Evolutionary conservation across 2,113 vertebrate genomes (phyloP), one percentile per base, ranked within the genome.

Genomic region (Eolophus roseicapilla): DNA sequence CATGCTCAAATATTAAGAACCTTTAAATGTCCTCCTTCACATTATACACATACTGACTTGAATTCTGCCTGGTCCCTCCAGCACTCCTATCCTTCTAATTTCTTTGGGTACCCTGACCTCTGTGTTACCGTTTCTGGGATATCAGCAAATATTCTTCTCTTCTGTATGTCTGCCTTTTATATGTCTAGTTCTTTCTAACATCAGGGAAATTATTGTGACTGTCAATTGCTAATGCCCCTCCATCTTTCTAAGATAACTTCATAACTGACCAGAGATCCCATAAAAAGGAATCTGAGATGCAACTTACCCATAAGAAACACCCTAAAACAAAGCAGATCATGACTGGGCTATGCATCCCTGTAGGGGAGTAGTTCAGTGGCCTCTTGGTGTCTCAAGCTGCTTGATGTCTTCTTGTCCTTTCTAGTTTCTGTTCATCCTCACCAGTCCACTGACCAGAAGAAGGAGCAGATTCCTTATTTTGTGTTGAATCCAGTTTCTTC

Each of bases 251-350:
- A 87, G 18, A 28, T 27, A 75, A 82, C 41, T 63, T 46, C 21
- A 2, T 21, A 39, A 50, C 13, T 1, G 1, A 79, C 49, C 21
- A 55, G n/a, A 90, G 50, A 67, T 10, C 17, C 52, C 37, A 15
- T 33, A 17, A 65, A 71, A 80, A 88, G 37, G 25, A 91, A 69
- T 14, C 28, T 49, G 33, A 37, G 35, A 20, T 46, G 31, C n/a
- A 11, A 94, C 98, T 98, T 95, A 98, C 98, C 97, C 90, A 63
- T 39, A 91, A 67, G 65, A 96, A 94, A 33, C 55, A 92, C 19
- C 82, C 55, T 82, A 98, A 59, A 88, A 19, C 37, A 74, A 93
- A 95, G 71, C 73, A 70, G 52, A 62, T 60, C 67, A 62, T 15
- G 17, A 24, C 19, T 8, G 13, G 67, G 28, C 25, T 39, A 8